These are phyloP conservation scores for Phortica magna DNA, from an alignment of 2,888 invertebrate species.

Conservation along the genomic window DNA sequence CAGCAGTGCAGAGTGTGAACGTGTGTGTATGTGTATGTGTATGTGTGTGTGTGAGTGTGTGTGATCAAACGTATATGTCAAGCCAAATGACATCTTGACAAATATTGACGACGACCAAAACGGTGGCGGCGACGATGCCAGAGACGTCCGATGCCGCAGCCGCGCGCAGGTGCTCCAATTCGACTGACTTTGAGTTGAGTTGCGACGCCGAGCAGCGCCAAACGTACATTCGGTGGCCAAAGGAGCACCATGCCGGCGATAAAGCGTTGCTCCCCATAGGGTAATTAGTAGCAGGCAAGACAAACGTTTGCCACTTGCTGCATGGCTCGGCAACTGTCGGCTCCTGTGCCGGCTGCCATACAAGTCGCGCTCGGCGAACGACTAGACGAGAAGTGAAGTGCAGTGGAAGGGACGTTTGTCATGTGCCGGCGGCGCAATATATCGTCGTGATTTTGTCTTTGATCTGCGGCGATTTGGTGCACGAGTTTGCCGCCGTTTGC, in stretches of 20 bases:
- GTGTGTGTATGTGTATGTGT: background rate
- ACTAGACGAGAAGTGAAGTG: background rate
- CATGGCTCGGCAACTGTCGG: background rate
- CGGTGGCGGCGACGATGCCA: conserved; percentile 26
- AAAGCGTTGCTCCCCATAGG: conserved; percentile 67
- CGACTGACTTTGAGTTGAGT: background rate
- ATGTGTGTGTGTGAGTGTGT: conserved; percentile 27
- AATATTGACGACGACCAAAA: conserved; percentile 71
- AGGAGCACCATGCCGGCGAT: background rate
- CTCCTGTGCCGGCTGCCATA: background rate
- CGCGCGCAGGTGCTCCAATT: conserved; percentile 19
- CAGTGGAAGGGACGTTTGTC: background rate
- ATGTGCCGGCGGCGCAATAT: conserved; percentile 14
- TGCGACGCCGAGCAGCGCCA: background rate
- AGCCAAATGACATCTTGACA: conserved; percentile 75
- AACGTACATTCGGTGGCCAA: background rate
- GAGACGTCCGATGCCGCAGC: background rate
- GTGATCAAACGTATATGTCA: conserved; percentile 76
- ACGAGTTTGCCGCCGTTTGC: background rate
- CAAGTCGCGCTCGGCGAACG: background rate
- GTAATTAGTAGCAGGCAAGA: conserved; percentile 65
- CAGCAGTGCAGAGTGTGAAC: background rate
- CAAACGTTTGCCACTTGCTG: conserved; percentile 21
- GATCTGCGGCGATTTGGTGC: conserved; percentile 17
- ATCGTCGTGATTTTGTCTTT: conserved; percentile 32